These are phyloP conservation scores for Rotaria magnacalcarata DNA, from an alignment of 2,888 invertebrate genomes.

Conservation along the genomic window DNA sequence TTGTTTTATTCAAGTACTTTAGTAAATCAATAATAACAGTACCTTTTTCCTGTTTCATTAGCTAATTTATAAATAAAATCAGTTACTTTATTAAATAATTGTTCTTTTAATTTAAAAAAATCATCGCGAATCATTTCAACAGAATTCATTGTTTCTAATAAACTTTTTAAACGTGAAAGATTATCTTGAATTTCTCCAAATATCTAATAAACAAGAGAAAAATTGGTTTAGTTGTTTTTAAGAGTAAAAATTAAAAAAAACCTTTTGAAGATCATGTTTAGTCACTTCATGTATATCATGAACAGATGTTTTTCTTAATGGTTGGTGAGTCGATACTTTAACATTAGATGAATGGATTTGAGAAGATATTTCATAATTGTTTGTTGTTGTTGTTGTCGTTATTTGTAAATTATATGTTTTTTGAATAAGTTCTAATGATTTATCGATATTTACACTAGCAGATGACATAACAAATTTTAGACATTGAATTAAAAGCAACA, in stretches of 20 bases:
- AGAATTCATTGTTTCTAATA: not conserved
- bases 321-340: not conserved
- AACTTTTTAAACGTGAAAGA: not conserved
- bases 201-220: not conserved
- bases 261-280: not conserved
- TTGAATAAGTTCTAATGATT: slow-evolving; percentile 13
- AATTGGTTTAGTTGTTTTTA: not conserved
- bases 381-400: no score
- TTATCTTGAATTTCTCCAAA: not conserved
- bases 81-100: not conserved
- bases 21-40: not conserved
- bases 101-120: not conserved
- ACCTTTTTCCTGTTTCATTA: not conserved
- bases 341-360: not conserved
- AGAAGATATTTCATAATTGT: not conserved
- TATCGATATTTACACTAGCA: not conserved
- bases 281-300: not conserved
- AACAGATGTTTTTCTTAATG: not conserved
- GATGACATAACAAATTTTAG: not conserved
- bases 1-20: no score
- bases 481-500: not conserved
- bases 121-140: not conserved
- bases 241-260: not conserved
- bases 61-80: not conserved
- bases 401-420: not conserved